Percentiles rank a stretch among this genome's conserved stretches.
Evolutionary conservation across 2,113 vertebrate species (phyloP).

Genomic region (Leptodactylus fuscus): DNA sequence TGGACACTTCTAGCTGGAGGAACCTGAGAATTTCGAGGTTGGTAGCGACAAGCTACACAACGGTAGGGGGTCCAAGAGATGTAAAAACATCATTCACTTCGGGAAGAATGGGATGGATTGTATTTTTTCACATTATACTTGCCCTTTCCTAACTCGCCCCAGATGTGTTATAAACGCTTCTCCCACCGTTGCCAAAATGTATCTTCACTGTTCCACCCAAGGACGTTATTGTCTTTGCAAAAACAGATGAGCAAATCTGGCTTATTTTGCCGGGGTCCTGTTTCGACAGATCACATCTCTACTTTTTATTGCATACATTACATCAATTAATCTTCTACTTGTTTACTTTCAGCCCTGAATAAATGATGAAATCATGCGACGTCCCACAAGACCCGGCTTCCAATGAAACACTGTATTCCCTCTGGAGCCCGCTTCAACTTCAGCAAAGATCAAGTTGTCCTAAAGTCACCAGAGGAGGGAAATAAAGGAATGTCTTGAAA

Average conservation of each 20-base stretch:
- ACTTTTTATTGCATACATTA: conserved; percentile 43
- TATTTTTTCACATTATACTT: conserved; percentile 20
- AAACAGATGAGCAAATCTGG: conserved; percentile 40
- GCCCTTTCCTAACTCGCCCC: conserved; percentile 20
- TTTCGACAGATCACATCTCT: conserved; percentile 43
- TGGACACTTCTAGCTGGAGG: background rate
- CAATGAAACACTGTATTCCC: conserved; percentile 51
- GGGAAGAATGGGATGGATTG: background rate
- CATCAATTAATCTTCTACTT: conserved; percentile 45
- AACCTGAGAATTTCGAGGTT: background rate
- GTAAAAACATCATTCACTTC: background rate
- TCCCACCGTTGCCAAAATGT: conserved; percentile 11
- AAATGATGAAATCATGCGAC: conserved; percentile 38
- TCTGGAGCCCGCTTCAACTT: conserved; percentile 23
- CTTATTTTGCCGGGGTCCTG: background rate
- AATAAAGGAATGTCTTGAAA: conserved; percentile 48
- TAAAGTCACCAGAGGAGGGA: conserved; percentile 46
- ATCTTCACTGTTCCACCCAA: conserved; percentile 27
- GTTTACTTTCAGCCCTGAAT: conserved; percentile 48
- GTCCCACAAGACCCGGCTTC: conserved; percentile 34
- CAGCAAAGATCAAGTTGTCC: conserved; percentile 39
- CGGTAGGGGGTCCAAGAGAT: background rate
- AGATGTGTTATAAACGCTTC: conserved; percentile 20
- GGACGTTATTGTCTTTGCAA: conserved; percentile 1
- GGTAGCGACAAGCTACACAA: background rate